A percentile compares a stretch with the other conserved stretches of the same genome.
Conservation (phyloP, 2,797 vertebrate genomes). For the Enteromius anoplus region DNA sequence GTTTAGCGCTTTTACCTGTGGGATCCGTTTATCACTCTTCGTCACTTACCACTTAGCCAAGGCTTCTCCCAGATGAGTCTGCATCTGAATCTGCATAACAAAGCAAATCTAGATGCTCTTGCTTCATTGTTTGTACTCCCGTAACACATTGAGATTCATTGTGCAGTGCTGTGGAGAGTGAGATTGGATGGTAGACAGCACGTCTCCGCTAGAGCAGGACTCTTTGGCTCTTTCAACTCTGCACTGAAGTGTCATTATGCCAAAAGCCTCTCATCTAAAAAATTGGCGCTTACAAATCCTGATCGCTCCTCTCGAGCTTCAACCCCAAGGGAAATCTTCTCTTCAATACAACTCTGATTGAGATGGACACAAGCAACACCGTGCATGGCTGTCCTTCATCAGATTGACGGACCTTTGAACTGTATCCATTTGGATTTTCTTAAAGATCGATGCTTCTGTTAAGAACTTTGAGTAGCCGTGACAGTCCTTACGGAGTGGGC, state of each 20-base stretch:
- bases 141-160: constrained; percentile 61
- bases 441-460: constrained; percentile 22
- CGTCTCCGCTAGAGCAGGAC: constrained; percentile 16
- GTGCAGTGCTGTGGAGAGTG: neutral
- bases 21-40: constrained; percentile 5
- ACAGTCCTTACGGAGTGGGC: neutral
- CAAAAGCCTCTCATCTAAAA: constrained; percentile 37
- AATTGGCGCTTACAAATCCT: constrained; percentile 21
- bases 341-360: constrained; percentile 25
- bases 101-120: constrained; percentile 47
- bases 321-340: constrained; percentile 42
- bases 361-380: constrained; percentile 32
- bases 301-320: neutral
- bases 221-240: constrained; percentile 36
- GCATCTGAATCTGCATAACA: constrained; percentile 60
- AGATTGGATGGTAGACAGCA: constrained; percentile 11
- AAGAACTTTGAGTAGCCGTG: constrained; percentile 9
- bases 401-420: constrained; percentile 40
- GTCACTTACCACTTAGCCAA: neutral
- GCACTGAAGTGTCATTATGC: constrained; percentile 25
- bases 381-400: constrained; percentile 5
- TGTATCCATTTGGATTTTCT: constrained; percentile 17
- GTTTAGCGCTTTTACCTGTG: neutral
- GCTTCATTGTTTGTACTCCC: constrained; percentile 59
- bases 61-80: neutral